These are phyloP conservation scores for Sinohyriopsis cumingii DNA, from an alignment of 2,888 invertebrate genomes.

Conservation along the genomic window DNA sequence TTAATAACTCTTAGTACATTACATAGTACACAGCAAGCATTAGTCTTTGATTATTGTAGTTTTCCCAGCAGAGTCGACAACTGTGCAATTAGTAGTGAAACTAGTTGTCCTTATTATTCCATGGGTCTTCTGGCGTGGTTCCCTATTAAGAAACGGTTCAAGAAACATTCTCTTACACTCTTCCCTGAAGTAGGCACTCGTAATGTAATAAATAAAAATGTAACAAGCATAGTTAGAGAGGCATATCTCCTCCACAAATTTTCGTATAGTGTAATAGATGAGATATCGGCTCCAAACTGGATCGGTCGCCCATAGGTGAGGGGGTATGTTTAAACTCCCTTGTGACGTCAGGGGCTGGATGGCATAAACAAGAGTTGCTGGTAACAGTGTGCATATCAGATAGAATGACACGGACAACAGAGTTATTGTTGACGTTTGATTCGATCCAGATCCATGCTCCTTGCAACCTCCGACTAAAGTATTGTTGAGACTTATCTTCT, in stretches of 20 bases:
- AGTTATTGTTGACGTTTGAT: slow-evolving; percentile 65
- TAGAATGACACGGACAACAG: slow-evolving; percentile 69
- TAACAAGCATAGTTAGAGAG: slow-evolving; percentile 67
- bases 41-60: not conserved
- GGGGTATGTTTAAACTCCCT: slow-evolving; percentile 34
- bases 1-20: too few species aligned
- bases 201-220: slow-evolving; percentile 67
- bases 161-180: slow-evolving; percentile 39
- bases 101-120: too few species aligned
- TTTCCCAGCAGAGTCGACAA: slow-evolving; percentile 6
- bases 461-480: slow-evolving; percentile 24
- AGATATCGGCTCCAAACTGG: slow-evolving; percentile 59
- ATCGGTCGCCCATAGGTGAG: slow-evolving; percentile 43
- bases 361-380: slow-evolving; percentile 66
- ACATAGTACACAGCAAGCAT: too few species aligned
- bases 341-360: slow-evolving; percentile 44
- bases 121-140: too few species aligned
- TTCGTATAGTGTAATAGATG: slow-evolving; percentile 50
- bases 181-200: slow-evolving; percentile 63
- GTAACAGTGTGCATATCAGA: slow-evolving; percentile 67
- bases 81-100: not conserved
- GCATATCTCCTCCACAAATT: slow-evolving; percentile 59
- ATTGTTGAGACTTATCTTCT: slow-evolving; percentile 44
- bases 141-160: too few species aligned
- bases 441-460: slow-evolving; percentile 23